Base-by-base conservation (phyloP, 2,888 invertebrate genomes). In the Tineola bisselliella region DNA sequence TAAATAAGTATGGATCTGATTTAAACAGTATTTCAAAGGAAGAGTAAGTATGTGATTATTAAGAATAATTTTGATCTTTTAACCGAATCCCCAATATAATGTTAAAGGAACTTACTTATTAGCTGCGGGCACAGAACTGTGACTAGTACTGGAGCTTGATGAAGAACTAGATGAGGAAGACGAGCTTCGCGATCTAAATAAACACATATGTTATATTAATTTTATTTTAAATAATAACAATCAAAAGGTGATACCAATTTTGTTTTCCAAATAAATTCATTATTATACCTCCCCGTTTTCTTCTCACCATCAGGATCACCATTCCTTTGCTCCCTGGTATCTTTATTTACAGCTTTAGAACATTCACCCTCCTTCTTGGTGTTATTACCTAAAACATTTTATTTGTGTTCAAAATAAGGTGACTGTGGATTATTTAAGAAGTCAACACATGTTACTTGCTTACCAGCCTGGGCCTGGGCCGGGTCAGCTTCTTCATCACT, bases 401-500 rank as follows among this genome's bases (percentile, higher is more conserved):
- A 44, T 15, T 44, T n/a, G n/a, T n/a, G n/a, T n/a, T n/a, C n/a
- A n/a, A 15, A 44, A 58, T 19, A 25, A 4, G 25, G 6, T n/a
- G n/a, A n/a, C n/a, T n/a, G n/a, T n/a, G n/a, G n/a, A n/a, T n/a
- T n/a, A n/a, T n/a, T n/a, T n/a, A n/a, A n/a, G n/a, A n/a, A n/a
- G n/a, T n/a, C 25, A 25, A 25, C 2, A 25, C 25, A 25, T 6
- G n/a, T 38, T 38, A 38, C 38, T 38, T 6, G 8, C 61, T 66
- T 63, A 78, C 80, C 81, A 64, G 70, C 63, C 71, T 81, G 81
- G 1, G 70, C 63, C 71, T 81, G 81, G 1, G 77, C 74, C 19
- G 79, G 68, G 63, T 74, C 74, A 59, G 74, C 76, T 64, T 88
- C 90, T 56, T 89, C 90, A 63, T 91, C 91, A 65, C 89, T 89